Evolutionary conservation across 1,140 invertebrate genomes (phyloP), one percentile per base, ranked within the genome.

Genomic region (Vanessa tameamea): DNA sequence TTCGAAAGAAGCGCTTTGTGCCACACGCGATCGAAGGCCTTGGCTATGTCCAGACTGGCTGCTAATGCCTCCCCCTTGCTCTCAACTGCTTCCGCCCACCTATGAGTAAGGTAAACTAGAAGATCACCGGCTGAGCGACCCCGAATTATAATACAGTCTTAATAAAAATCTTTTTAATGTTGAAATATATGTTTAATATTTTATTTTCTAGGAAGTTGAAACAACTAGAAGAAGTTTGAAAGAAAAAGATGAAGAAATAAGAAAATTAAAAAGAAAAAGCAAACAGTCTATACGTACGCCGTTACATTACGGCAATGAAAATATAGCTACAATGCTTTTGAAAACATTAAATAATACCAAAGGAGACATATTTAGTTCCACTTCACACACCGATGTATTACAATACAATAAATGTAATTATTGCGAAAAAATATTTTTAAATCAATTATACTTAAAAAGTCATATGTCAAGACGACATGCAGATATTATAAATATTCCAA

Each of bases 351-450:
- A 87, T 61, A 75, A 76, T n/a, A 84, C 86, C 37, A 88, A 86
- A 81, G 76, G 73, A 51, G 87, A 92, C n/a, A 71, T 88, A 43
- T 87, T 89, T 70, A 74, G 76, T 13, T 68, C 83, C 23, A 81
- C 82, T 11, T 75, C 82, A n/a, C 82, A 84, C 69, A 55, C 72
- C 48, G 87, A 90, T 59, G 57, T 71, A n/a, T 53, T 82, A 20
- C 87, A 90, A 72, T 87, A 92, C 47, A 90, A 93, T 73, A 94
- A 94, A 89, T 95, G 94, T 79, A 81, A 73, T 63, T 88, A 91
- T 76, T 95, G 94, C 77, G 90, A 89, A 61, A 95, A 95, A 88
- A 89, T 93, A 20, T 95, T 95, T 84, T 81, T 94, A 64, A 94
- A 94, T 77, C 93, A 94, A 81, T 91, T 94, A 73, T 94, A 94